Evolutionary conservation across 2,888 invertebrate species (phyloP).

Genomic region (Philereme vetulata): DNA sequence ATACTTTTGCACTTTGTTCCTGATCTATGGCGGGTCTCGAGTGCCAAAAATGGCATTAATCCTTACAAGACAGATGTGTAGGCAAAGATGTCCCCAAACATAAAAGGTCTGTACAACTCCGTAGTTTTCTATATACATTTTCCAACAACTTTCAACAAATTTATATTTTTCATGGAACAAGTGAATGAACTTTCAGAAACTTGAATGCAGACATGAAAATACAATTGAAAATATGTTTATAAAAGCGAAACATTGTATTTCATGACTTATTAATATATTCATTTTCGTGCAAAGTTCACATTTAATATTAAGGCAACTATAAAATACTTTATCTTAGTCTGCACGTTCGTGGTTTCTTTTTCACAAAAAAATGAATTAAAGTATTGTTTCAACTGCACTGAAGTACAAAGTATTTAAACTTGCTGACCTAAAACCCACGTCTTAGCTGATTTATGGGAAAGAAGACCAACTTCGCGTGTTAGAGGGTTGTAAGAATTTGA

Average conservation of each 20-base stretch:
- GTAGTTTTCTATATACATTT: too few species aligned
- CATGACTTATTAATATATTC: slow-evolving; percentile 5
- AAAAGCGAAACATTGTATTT: too few species aligned
- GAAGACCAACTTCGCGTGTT: slow-evolving; percentile 25
- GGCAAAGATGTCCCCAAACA: slow-evolving; percentile 16
- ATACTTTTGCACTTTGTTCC: slow-evolving; percentile 73
- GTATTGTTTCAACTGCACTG: slow-evolving; percentile 26
- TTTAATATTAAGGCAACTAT: slow-evolving; percentile 19
- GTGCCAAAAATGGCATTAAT: slow-evolving; percentile 26
- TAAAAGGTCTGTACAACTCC: slow-evolving; percentile 3
- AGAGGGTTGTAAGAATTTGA: slow-evolving; percentile 19
- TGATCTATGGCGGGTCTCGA: slow-evolving; percentile 60
- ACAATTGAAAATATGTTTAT: too few species aligned
- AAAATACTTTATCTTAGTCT: slow-evolving; percentile 27
- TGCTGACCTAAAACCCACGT: slow-evolving; percentile 26
- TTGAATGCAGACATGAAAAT: too few species aligned
- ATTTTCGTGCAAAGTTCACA: slow-evolving; percentile 22
- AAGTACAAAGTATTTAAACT: slow-evolving; percentile 29
- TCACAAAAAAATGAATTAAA: slow-evolving; percentile 32
- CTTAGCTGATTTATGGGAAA: slow-evolving; percentile 26
- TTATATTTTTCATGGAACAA: too few species aligned
- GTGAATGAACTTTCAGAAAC: too few species aligned
- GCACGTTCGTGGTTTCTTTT: slow-evolving; percentile 32
- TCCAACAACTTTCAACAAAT: too few species aligned
- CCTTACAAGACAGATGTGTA: slow-evolving; percentile 21